Conservation (phyloP, 2,888 invertebrate genomes). For the Dynastes tityus region DNA sequence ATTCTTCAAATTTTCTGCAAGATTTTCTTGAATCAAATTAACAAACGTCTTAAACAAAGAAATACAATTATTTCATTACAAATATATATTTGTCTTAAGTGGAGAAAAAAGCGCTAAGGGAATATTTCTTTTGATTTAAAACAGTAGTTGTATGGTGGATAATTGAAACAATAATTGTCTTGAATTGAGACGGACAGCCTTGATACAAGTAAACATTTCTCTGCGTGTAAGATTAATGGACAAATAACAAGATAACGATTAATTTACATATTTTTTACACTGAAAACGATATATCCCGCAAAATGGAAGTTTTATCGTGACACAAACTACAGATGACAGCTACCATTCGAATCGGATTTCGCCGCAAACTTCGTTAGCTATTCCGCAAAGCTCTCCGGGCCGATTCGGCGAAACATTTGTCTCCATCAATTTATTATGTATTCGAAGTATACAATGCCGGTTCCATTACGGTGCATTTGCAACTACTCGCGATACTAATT, state of each 20-base stretch:
- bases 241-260: neutral
- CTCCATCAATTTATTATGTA: constrained; percentile 42
- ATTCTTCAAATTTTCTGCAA: no score
- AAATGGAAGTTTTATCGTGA: constrained; percentile 10
- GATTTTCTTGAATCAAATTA: no score
- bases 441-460: constrained; percentile 37
- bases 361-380: constrained; percentile 37
- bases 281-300: neutral
- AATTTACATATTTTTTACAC: neutral
- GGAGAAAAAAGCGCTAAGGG: no score
- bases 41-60: no score
- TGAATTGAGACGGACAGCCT: no score
- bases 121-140: no score
- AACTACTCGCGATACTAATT: constrained; percentile 38
- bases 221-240: no score
- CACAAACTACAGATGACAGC: constrained; percentile 24
- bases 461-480: constrained; percentile 42
- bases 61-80: no score
- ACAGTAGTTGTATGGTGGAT: no score
- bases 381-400: constrained; percentile 3
- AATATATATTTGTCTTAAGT: no score
- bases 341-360: constrained; percentile 33
- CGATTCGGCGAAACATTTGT: constrained; percentile 34
- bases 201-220: no score
- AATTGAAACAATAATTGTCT: no score